Conservation (phyloP, 1,140 invertebrate genomes). For the Brachionus rotundiformis region DNA sequence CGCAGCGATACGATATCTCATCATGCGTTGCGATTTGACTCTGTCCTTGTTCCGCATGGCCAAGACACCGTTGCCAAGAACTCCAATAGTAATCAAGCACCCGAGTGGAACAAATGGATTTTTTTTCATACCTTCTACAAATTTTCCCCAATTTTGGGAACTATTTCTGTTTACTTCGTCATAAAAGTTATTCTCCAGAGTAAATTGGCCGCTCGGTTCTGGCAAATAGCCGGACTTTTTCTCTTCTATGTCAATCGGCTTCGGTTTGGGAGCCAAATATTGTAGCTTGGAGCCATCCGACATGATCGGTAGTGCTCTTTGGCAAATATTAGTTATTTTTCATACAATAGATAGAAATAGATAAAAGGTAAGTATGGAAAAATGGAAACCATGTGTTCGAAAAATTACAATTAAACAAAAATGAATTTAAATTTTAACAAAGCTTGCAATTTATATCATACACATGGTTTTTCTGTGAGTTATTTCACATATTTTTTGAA, state of each 20-base stretch:
- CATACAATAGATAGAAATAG: background rate
- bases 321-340: background rate
- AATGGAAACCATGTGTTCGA: conserved; percentile 9
- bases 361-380: conserved; percentile 1
- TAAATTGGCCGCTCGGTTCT: background rate
- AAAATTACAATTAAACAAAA: conserved; percentile 22
- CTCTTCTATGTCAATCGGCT: background rate
- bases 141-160: background rate
- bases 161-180: conserved; percentile 37
- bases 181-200: conserved; percentile 32
- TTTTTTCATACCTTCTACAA: background rate
- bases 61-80: conserved; percentile 25
- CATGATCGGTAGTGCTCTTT: background rate
- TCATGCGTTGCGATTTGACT: conserved; percentile 43
- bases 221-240: conserved; percentile 32
- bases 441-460: conserved; percentile 28
- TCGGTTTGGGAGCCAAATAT: background rate
- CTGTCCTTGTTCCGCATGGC: conserved; percentile 46
- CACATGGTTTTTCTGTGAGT: conserved; percentile 24
- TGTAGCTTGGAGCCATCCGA: conserved; percentile 31
- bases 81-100: background rate
- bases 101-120: conserved; percentile 50
- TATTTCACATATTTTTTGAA: conserved; percentile 37
- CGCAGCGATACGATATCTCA: conserved; percentile 49
- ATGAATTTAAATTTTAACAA: conserved; percentile 20